Evolutionary conservation across 2,888 invertebrate species (phyloP).

Genomic region (Hypselothyrea guttata): DNA sequence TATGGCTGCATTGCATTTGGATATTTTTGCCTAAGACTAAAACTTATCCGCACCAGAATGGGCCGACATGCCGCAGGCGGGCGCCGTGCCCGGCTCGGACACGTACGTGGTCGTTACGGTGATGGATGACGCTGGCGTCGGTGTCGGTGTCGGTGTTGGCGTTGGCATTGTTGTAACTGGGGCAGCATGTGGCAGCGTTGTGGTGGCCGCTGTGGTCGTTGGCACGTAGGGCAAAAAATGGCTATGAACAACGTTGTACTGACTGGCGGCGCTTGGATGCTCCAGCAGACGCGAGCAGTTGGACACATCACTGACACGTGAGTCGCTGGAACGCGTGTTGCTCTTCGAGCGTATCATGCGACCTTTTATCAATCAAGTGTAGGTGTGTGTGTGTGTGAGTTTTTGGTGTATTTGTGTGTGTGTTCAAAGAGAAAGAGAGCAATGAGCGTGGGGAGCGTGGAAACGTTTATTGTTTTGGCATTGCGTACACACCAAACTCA

Average conservation of each 20-base stretch:
- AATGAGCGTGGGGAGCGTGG: slow-evolving; percentile 25
- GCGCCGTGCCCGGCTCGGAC: slow-evolving; percentile 65
- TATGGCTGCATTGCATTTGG: slow-evolving; percentile 30
- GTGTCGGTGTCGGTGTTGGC: slow-evolving; percentile 24
- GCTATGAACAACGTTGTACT: slow-evolving; percentile 72
- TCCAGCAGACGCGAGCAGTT: slow-evolving; percentile 81
- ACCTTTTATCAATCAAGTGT: slow-evolving; percentile 62
- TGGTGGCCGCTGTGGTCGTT: slow-evolving; percentile 61
- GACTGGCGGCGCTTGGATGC: slow-evolving; percentile 74
- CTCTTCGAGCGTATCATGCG: slow-evolving; percentile 82
- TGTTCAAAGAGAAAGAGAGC: slow-evolving; percentile 9
- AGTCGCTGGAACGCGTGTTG: slow-evolving; percentile 82
- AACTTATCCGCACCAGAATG: slow-evolving; percentile 77
- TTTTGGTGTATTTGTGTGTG: slow-evolving; percentile 3
- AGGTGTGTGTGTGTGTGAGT: slow-evolving; percentile 13
- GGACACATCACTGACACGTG: slow-evolving; percentile 81
- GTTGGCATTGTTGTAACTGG: slow-evolving; percentile 32
- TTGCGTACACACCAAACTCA: slow-evolving; percentile 44
- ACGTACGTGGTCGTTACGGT: slow-evolving; percentile 66
- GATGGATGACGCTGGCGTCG: slow-evolving; percentile 39
- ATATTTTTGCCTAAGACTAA: slow-evolving; percentile 54
- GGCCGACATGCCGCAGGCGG: slow-evolving; percentile 69
- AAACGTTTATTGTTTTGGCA: slow-evolving; percentile 48
- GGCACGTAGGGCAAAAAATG: slow-evolving; percentile 72
- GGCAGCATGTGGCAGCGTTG: slow-evolving; percentile 49